Evolutionary conservation across 2,888 invertebrate species (phyloP).

Genomic region (Alviniconcha strummeri): DNA sequence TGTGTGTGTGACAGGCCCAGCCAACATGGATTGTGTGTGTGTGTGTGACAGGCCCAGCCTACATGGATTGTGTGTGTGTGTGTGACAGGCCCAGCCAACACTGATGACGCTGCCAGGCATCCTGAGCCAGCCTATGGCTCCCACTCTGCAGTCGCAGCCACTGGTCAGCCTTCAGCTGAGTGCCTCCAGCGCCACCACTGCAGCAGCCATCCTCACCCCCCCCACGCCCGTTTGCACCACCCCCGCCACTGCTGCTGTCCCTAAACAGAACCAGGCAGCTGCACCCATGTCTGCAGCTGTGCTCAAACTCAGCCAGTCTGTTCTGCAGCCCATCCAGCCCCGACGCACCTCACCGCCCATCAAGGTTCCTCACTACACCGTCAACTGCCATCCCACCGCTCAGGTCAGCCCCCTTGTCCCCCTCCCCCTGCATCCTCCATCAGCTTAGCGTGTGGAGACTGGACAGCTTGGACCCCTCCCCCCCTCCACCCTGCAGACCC

Average conservation of each 20-base stretch:
- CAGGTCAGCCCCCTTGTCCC: neutral
- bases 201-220: constrained; percentile 28
- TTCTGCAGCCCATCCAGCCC: constrained; percentile 30
- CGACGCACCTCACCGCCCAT: constrained; percentile 56
- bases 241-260: constrained; percentile 27
- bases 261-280: constrained; percentile 19
- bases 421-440: neutral
- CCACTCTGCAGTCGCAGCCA: constrained; percentile 29
- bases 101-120: constrained; percentile 23
- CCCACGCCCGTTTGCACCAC: constrained; percentile 28
- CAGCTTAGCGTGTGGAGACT: neutral
- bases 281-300: neutral
- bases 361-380: constrained; percentile 63
- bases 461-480: too few species aligned
- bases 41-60: too few species aligned
- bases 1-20: too few species aligned
- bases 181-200: constrained; percentile 28
- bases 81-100: constrained; percentile 23
- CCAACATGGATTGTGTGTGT: too few species aligned
- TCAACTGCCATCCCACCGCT: neutral
- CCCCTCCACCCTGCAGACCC: too few species aligned
- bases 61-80: too few species aligned
- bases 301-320: neutral
- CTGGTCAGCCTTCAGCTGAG: constrained; percentile 37
- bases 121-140: constrained; percentile 18